Evolutionary conservation across 1,140 invertebrate species (phyloP).

Genomic region (Pinna nobilis): DNA sequence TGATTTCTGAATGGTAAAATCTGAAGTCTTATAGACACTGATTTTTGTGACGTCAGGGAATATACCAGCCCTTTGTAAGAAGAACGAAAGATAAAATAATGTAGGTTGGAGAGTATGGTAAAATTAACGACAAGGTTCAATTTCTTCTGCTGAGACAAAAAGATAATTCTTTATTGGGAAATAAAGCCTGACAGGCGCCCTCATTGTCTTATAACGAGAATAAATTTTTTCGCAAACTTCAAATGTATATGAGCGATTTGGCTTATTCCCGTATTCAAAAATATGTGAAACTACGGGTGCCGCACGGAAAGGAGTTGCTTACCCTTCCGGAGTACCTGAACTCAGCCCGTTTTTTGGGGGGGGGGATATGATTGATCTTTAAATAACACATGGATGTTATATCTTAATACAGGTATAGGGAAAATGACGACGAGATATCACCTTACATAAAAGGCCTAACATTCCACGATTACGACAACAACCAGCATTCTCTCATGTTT

Average conservation of each 20-base stretch:
- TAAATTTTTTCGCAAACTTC: neutral
- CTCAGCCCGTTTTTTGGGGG: neutral
- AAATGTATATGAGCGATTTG: neutral
- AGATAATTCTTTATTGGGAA: no score
- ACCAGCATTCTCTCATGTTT: constrained; percentile 46
- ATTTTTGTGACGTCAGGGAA: no score
- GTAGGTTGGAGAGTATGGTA: no score
- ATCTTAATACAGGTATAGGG: constrained; percentile 33
- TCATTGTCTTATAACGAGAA: constrained; percentile 1
- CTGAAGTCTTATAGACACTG: no score
- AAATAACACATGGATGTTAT: neutral
- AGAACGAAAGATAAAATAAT: no score
- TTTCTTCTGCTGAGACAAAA: no score
- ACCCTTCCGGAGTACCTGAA: no score
- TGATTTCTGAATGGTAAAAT: no score
- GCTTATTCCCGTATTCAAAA: no score
- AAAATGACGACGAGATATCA: constrained; percentile 49
- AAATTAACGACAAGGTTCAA: no score
- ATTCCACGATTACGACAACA: constrained; percentile 45
- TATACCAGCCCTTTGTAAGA: no score
- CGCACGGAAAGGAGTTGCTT: no score
- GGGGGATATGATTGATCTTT: neutral
- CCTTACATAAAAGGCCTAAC: constrained; percentile 52
- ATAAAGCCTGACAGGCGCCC: neutral
- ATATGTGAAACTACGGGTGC: neutral